Conservation (phyloP, 2,888 invertebrate genomes). For the Mimumesa dahlbomi region DNA sequence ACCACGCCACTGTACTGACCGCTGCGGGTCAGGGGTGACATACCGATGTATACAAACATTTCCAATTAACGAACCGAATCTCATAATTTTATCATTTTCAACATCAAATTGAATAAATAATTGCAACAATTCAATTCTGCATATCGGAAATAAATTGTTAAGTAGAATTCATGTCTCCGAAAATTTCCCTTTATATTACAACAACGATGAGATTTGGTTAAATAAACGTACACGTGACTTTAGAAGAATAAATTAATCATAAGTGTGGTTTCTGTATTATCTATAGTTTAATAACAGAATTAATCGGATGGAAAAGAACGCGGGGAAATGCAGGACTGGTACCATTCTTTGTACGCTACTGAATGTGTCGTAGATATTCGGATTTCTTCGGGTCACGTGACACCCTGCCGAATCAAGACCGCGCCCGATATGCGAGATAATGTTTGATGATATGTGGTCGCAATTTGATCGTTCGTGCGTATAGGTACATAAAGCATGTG, state of each 20-base stretch:
- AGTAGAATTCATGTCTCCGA: too few species aligned
- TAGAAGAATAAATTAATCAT: too few species aligned
- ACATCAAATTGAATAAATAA: too few species aligned
- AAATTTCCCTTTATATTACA: too few species aligned
- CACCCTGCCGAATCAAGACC: constrained; percentile 37
- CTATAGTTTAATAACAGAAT: too few species aligned
- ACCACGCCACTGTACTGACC: constrained; percentile 34
- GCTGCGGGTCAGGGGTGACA: constrained; percentile 1
- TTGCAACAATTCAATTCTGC: not conserved
- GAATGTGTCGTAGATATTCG: constrained; percentile 36
- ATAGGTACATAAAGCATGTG: not conserved
- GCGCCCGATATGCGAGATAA: constrained; percentile 47
- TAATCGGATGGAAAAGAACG: not conserved
- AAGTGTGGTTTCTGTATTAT: too few species aligned
- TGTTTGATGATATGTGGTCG: constrained; percentile 12
- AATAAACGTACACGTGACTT: too few species aligned
- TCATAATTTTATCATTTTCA: too few species aligned
- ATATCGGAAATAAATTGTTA: not conserved
- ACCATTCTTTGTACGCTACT: constrained; percentile 31
- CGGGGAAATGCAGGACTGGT: not conserved
- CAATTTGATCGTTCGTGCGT: constrained; percentile 23
- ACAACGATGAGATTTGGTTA: too few species aligned
- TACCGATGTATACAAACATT: not conserved
- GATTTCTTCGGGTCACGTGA: constrained; percentile 37
- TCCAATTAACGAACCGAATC: not conserved